A percentile compares a stretch with the other conserved stretches of the same genome.
Conservation (phyloP, 2,113 vertebrate genomes). For the Myanophis thanlyinensis region DNA sequence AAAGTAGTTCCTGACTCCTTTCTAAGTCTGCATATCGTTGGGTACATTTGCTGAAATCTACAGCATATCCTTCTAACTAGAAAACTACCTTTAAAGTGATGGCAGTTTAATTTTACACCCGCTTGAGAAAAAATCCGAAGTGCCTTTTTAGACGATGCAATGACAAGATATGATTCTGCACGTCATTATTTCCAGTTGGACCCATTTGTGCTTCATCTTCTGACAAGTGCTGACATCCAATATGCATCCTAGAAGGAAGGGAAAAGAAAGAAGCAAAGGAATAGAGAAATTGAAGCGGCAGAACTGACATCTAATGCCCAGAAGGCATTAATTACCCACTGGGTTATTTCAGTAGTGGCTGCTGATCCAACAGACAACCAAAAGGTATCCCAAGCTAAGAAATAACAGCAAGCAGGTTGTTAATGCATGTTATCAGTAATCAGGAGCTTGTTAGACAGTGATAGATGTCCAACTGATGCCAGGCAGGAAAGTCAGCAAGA, state of each 20-base stretch:
- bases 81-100: conserved; percentile 31
- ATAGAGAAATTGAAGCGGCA: conserved; percentile 12
- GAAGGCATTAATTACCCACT: conserved; percentile 18
- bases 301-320: neutral
- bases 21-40: neutral
- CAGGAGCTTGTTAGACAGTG: neutral
- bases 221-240: conserved; percentile 27
- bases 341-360: neutral
- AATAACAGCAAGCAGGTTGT: neutral
- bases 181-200: conserved; percentile 32
- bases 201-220: neutral
- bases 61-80: neutral
- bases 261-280: neutral
- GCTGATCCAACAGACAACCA: conserved; percentile 10
- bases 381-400: conserved; percentile 10
- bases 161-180: conserved; percentile 29
- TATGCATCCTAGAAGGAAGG: neutral
- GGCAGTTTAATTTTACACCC: conserved; percentile 52
- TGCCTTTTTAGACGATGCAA: conserved; percentile 29
- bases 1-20: conserved; percentile 17
- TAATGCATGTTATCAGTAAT: neutral
- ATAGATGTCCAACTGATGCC: neutral
- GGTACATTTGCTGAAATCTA: conserved; percentile 24
- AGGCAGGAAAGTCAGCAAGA: neutral
- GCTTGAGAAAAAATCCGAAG: conserved; percentile 40